Evolutionary conservation across 2,797 vertebrate genomes (phyloP), one percentile per base, ranked within the genome.

Genomic region (Melanotaenia parkinsoni): DNA sequence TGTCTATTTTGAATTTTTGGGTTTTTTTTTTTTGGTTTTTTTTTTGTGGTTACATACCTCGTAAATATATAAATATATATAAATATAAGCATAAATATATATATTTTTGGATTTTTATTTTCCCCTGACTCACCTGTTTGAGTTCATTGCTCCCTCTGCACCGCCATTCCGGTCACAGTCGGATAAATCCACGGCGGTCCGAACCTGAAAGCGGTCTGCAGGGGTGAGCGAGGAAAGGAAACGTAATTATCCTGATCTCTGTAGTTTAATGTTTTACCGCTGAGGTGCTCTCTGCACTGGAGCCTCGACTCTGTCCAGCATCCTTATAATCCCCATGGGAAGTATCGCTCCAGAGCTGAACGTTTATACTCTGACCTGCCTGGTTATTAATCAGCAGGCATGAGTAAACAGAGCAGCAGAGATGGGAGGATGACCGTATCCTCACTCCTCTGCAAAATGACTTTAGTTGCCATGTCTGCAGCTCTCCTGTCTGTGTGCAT

Each of bases 21-120:
- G 90, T 86, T 86, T 91, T 88, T 87, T 67, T 58, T 82, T 78
- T 81, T 88, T n/a, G n/a, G n/a, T n/a, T 22, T 81, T 63, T 80
- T 86, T 87, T 93, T 93, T 94, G 92, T 94, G 92, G 86, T 94
- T 87, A 94, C 89, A 93, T 94, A 94, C 95, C 94, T 95, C 94
- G 86, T 93, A 93, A 93, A 94, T 94, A 93, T 93, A 91, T 86
- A 89, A 76, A 90, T 91, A 93, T 92, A 91, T 91, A 94, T 92
- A 92, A 87, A 92, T 89, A 94, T 93, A 91, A 84, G 90, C 81
- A 92, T 90, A 94, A 93, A 92, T 89, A 93, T 95, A 91, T 95
- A 91, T 95, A 95, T 95, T 95, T 95, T 94, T 91, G 86, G 90
- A 94, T 88, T 91, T 91, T 91, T 90, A 87, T 90, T 92, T 90